Conservation (phyloP, 2,113 vertebrate genomes). For the Ochotona princeps region DNA sequence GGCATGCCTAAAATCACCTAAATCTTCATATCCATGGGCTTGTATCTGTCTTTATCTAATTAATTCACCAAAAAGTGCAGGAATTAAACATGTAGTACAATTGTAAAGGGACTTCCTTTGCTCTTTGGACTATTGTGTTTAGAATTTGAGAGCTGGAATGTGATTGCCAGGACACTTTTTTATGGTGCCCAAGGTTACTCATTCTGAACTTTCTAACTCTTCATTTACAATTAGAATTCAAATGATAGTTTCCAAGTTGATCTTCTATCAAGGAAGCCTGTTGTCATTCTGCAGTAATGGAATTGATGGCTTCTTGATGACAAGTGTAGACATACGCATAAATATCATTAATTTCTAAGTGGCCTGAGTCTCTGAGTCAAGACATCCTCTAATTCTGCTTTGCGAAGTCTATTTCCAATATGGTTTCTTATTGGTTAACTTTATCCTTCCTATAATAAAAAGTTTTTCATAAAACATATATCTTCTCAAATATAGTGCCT, state of each 20-base stretch:
- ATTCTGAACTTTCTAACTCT: not conserved
- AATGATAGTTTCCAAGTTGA: not conserved
- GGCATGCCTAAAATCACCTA: not conserved
- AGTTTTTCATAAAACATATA: not conserved
- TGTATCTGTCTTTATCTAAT: not conserved
- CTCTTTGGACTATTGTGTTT: not conserved
- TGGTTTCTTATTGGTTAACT: not conserved
- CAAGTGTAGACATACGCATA: not conserved
- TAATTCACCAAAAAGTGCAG: not conserved
- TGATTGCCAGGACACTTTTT: not conserved
- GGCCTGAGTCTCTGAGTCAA: not conserved
- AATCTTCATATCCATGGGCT: not conserved
- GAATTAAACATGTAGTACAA: not conserved
- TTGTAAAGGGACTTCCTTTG: not conserved
- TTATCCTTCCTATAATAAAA: not conserved
- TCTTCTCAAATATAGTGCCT: not conserved
- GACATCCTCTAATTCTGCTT: not conserved
- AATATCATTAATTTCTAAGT: slow-evolving; percentile 3
- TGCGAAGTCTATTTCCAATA: not conserved
- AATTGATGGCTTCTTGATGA: not conserved
- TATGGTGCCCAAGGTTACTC: not conserved
- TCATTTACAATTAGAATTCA: slow-evolving; percentile 24
- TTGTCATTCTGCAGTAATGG: slow-evolving; percentile 5
- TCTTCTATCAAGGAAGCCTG: not conserved
- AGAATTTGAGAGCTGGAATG: not conserved